These are phyloP conservation scores for Cliona cf. orientalis DNA, from an alignment of 37 sponge, comb jelly and placozoan species.

Conservation along the genomic window DNA sequence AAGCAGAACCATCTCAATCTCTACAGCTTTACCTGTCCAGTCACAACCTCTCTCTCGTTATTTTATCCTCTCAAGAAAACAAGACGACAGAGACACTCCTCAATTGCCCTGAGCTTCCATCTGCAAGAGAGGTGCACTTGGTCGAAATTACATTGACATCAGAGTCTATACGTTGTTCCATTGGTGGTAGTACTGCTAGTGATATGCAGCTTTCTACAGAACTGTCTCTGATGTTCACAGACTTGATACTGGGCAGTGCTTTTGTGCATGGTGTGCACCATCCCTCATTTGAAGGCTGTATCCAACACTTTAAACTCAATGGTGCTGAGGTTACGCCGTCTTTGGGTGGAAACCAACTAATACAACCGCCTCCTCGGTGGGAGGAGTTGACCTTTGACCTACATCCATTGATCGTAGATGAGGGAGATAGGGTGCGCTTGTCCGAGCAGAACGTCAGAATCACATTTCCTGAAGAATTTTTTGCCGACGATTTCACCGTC, in stretches of 20 bases:
- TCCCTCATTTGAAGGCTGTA: constrained; percentile 5
- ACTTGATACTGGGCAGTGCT: not conserved
- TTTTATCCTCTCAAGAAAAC: no score
- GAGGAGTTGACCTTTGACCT: not conserved
- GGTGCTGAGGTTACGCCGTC: not conserved
- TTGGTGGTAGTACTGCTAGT: not conserved
- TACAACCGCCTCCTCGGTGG: constrained; percentile 1
- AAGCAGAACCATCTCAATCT: no score
- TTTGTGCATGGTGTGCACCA: not conserved
- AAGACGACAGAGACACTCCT: no score
- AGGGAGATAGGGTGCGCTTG: not conserved
- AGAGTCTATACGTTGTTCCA: not conserved
- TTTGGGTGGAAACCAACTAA: no score
- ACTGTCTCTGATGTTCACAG: not conserved
- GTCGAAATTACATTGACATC: not conserved
- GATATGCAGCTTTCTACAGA: not conserved
- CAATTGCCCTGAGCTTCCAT: no score
- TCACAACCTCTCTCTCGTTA: no score
- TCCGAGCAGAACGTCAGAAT: not conserved
- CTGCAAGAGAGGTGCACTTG: not conserved
- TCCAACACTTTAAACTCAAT: constrained; percentile 3
- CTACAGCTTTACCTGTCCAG: no score
- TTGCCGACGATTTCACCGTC: not conserved
- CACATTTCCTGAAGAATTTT: not conserved
- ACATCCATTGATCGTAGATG: not conserved